Conservation (phyloP, 2,797 vertebrate genomes). For the Onychomys leucogaster region DNA sequence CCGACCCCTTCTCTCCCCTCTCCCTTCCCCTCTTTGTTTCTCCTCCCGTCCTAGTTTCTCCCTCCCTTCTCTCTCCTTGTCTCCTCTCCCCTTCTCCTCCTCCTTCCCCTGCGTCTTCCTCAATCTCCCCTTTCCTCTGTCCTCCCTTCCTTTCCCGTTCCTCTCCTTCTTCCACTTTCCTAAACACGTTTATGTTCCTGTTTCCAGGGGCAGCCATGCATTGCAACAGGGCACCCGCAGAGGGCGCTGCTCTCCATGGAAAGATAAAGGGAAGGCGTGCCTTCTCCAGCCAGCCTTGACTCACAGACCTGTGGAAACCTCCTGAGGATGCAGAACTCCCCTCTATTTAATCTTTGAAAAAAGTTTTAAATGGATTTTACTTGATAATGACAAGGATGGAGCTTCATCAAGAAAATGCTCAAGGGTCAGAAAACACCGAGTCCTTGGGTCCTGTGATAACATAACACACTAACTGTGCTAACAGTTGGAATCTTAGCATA, state of each 20-base stretch:
- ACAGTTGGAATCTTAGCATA: neutral
- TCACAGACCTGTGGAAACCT: neutral
- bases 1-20: no score
- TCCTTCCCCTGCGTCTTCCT: no score
- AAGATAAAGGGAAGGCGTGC: neutral
- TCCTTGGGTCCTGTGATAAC: neutral
- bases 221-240: neutral
- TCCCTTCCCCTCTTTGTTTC: neutral
- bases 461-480: neutral
- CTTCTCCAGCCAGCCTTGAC: neutral
- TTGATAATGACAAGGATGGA: neutral
- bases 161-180: no score
- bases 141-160: neutral
- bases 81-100: neutral
- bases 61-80: neutral
- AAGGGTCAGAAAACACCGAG: neutral
- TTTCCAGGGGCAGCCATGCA: neutral
- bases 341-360: neutral
- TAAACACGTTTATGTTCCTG: neutral
- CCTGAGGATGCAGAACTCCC: neutral
- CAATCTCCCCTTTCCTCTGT: neutral
- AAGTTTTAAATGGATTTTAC: neutral
- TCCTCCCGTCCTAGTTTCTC: no score
- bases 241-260: neutral
- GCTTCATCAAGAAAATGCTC: neutral